Conservation (phyloP, 2,888 invertebrate species). For the Erebia ligea region DNA sequence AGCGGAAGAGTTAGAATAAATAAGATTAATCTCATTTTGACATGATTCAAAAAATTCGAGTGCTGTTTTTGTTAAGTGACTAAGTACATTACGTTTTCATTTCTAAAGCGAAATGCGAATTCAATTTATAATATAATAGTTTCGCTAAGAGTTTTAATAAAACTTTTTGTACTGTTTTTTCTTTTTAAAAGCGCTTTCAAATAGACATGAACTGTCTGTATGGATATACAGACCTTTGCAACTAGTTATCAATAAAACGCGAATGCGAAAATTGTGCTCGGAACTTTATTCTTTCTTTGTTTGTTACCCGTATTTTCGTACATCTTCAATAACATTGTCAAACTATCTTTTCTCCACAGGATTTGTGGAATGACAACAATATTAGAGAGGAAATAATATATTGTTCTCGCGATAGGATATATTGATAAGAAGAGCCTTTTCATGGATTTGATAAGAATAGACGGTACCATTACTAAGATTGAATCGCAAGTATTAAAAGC, state of each 20-base stretch:
- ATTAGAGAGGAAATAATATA: constrained; percentile 63
- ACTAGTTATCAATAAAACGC: constrained; percentile 36
- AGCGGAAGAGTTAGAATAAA: no score
- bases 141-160: no score
- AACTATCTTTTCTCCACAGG: constrained; percentile 53
- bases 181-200: constrained; percentile 14
- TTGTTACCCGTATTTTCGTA: constrained; percentile 59
- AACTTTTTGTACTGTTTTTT: background rate
- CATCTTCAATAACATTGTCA: constrained; percentile 61
- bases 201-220: constrained; percentile 21
- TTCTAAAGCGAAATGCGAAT: background rate
- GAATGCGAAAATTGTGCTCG: constrained; percentile 40
- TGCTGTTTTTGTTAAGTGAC: no score
- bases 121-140: no score
- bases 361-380: constrained; percentile 59
- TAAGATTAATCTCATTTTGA: no score
- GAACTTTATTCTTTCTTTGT: constrained; percentile 51
- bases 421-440: constrained; percentile 20
- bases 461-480: constrained; percentile 10
- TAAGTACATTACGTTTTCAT: no score
- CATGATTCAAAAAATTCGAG: no score
- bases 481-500: background rate
- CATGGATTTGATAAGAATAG: constrained; percentile 12
- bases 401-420: constrained; percentile 34
- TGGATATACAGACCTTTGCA: constrained; percentile 23